Conservation (phyloP, 2,888 invertebrate species). For the Zele albiditarsus region DNA sequence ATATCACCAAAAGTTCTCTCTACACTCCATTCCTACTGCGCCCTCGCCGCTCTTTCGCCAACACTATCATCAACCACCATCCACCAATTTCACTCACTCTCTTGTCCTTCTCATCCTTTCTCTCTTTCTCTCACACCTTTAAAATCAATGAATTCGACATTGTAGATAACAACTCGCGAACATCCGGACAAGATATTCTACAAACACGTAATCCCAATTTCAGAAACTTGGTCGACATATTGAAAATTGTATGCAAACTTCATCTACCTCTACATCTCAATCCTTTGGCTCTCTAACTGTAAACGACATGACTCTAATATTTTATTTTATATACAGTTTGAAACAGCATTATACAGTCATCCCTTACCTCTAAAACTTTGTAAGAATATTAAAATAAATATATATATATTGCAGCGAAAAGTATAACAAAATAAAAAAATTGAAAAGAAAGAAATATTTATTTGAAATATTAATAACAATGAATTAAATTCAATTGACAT, state of each 20-base stretch:
- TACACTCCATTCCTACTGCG: slow-evolving; percentile 1
- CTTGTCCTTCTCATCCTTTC: not conserved
- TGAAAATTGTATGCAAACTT: slow-evolving; percentile 10
- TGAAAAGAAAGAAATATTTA: no score
- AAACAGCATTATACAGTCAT: no score
- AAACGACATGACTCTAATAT: no score
- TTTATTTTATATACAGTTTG: no score
- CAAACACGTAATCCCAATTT: slow-evolving; percentile 31
- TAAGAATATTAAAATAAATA: no score
- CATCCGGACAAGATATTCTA: slow-evolving; percentile 30
- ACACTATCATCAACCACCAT: slow-evolving; percentile 4
- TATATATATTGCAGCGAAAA: no score
- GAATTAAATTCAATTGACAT: no score
- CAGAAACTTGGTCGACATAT: slow-evolving; percentile 3
- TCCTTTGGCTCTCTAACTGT: no score
- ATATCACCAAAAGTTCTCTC: slow-evolving; percentile 33
- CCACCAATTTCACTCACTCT: not conserved
- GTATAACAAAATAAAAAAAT: no score
- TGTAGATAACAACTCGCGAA: slow-evolving; percentile 33
- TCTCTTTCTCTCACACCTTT: slow-evolving; percentile 2
- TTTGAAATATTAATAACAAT: no score
- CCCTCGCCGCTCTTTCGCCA: not conserved
- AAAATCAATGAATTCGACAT: slow-evolving; percentile 41
- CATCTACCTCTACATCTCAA: slow-evolving; percentile 13
- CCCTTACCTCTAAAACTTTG: no score